phyloP scores from a whole-genome alignment of 2,113 vertebrate genomes.

The Scophthalmus maximus region DNA sequence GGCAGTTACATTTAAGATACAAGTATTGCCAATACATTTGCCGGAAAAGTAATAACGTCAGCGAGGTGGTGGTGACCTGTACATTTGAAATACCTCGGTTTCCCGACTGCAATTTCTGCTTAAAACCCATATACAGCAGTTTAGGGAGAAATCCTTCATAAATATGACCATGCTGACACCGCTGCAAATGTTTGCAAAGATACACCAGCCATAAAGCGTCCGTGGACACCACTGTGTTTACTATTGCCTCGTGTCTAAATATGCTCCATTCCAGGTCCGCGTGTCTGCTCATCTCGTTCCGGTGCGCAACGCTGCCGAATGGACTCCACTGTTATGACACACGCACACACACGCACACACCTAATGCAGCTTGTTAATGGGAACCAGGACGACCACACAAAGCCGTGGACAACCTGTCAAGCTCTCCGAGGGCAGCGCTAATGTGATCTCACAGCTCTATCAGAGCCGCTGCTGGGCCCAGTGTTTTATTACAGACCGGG shows the following conservation, averaged over 20 bases:
- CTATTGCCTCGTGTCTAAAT: slow-evolving; percentile 52
- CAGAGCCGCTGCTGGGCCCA: slow-evolving; percentile 65
- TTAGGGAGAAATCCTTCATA: slow-evolving; percentile 35
- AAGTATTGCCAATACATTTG: slow-evolving; percentile 5
- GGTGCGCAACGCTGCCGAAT: slow-evolving; percentile 34
- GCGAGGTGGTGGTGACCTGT: slow-evolving; percentile 45
- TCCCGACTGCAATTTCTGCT: slow-evolving; percentile 33
- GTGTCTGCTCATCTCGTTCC: slow-evolving; percentile 51
- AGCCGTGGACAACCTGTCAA: slow-evolving; percentile 77
- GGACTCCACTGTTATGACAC: slow-evolving; percentile 11
- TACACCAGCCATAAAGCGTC: slow-evolving; percentile 44
- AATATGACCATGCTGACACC: slow-evolving; percentile 29
- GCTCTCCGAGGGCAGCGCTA: slow-evolving; percentile 73
- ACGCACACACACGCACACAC: slow-evolving; percentile 6
- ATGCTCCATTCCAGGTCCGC: slow-evolving; percentile 45
- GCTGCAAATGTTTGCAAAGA: slow-evolving; percentile 57
- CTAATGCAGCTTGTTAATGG: slow-evolving; percentile 67
- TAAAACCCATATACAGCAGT: slow-evolving; percentile 34
- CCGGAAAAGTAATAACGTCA: slow-evolving; percentile 35
- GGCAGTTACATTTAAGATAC: slow-evolving; percentile 52
- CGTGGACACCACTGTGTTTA: slow-evolving; percentile 50
- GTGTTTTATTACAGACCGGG: slow-evolving; percentile 73
- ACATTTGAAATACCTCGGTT: slow-evolving; percentile 45
- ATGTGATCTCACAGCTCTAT: slow-evolving; percentile 78
- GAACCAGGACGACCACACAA: slow-evolving; percentile 63